Base-by-base conservation (phyloP, 2,888 invertebrate species). In the Leistus spinibarbis region DNA sequence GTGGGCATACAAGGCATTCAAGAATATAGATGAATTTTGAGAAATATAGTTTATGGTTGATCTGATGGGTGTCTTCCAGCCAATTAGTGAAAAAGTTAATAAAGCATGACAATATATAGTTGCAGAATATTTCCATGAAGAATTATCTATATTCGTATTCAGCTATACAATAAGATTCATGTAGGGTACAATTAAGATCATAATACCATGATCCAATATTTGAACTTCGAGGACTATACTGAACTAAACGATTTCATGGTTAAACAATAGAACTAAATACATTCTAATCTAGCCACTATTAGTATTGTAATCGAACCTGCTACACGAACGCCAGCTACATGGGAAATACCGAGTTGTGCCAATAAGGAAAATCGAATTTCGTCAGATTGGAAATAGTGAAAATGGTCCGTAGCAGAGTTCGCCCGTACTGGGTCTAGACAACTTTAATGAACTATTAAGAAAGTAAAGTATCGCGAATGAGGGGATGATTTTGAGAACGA, bases 361-460 rank as follows among this genome's bases (percentile, higher is more conserved):
- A 40, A 40, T 40, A 40, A 40, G 40, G 40, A 40, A 40, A 40
- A 40, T 40, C 40, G 40, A 5, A 40, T 40, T 40, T 40, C 3
- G 10, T 40, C 40, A 1, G 40, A 40, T 40, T 40, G 40, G 40
- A 40, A 40, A 40, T 40, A 10, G 40, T 40, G 40, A 40, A 40
- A 40, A 40, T 40, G 40, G 1, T 40, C 40, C 40, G 13, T 13
- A 10, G 40, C 7, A 40, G 10, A 40, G 7, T 40, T 40, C 40
- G 40, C 40, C 13, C 5, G 23, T 54, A 24, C 56, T 68, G 54
- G 54, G 56, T 56, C 68, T 56, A 54, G 56, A 68, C 68, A 56
- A 68, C 56, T 68, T 68, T 68, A 68, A 68, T 68, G 68, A 68
- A 68, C 68, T 68, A 68, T 68, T 68, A 68, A 68, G 68, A 68